Conservation (phyloP, 2,797 vertebrate species). For the Clarias platycephalus region DNA sequence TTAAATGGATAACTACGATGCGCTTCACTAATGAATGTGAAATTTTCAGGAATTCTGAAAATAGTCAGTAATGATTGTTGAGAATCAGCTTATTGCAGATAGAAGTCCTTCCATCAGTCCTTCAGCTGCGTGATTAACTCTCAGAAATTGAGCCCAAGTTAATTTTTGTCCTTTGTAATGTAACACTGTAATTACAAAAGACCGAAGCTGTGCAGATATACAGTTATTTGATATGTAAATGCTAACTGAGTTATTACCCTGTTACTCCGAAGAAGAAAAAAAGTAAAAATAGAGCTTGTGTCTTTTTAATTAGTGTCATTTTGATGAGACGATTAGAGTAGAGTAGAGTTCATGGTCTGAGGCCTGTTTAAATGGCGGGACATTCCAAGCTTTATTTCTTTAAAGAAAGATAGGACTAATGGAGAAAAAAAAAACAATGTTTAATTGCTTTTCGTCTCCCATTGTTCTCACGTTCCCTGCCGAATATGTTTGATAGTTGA, state of each 20-base stretch:
- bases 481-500: conserved; percentile 8
- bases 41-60: background rate
- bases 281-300: background rate
- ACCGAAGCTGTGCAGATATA: background rate
- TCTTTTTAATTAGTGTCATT: conserved; percentile 16
- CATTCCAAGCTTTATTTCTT: background rate
- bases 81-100: background rate
- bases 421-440: background rate
- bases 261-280: background rate
- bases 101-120: conserved; percentile 6
- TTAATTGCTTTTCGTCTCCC: conserved; percentile 21
- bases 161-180: conserved; percentile 16
- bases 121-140: conserved; percentile 12
- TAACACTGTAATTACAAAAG: conserved; percentile 8
- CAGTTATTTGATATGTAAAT: conserved; percentile 11
- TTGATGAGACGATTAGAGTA: background rate
- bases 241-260: background rate
- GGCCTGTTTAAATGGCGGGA: background rate
- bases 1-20: no score
- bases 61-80: background rate
- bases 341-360: background rate
- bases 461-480: background rate
- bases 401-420: background rate
- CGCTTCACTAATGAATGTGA: background rate
- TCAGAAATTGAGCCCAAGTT: background rate